These are phyloP conservation scores for Phalacrocorax carbo DNA, from an alignment of 2,113 vertebrate species.

Conservation along the genomic window DNA sequence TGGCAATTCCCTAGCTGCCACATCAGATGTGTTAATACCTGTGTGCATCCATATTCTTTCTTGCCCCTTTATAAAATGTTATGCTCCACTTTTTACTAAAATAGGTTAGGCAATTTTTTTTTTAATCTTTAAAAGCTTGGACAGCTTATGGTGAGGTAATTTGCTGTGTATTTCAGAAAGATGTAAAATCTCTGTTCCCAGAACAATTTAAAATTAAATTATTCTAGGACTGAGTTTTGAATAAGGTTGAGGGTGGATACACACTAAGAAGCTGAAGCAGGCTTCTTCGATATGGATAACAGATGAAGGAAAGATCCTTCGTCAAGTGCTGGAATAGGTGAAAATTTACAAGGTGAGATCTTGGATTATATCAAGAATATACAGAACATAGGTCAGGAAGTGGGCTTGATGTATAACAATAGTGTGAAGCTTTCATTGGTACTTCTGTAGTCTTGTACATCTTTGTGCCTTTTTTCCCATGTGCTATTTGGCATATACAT, in stretches of 20 bases:
- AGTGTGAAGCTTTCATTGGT: background rate
- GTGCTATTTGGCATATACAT: fast-evolving
- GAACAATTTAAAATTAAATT: background rate
- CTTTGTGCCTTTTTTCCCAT: background rate
- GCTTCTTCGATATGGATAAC: background rate
- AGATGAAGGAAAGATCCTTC: background rate
- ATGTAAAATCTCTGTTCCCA: background rate
- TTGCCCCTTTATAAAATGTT: background rate
- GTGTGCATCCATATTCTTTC: background rate
- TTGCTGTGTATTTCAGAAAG: background rate
- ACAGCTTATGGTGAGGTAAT: background rate
- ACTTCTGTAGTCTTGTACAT: background rate
- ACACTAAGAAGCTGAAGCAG: background rate
- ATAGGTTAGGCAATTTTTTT: background rate
- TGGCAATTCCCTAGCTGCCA: background rate
- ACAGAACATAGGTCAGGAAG: background rate
- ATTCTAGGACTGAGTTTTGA: background rate
- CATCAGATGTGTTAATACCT: background rate
- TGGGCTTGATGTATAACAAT: background rate
- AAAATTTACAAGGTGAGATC: background rate
- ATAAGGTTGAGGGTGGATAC: background rate
- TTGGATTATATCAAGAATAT: background rate
- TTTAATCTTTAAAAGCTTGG: background rate
- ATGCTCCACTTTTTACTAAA: background rate
- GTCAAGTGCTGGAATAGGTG: background rate